Base-by-base conservation (phyloP, 2,888 invertebrate genomes). In the Ellobium chinense region DNA sequence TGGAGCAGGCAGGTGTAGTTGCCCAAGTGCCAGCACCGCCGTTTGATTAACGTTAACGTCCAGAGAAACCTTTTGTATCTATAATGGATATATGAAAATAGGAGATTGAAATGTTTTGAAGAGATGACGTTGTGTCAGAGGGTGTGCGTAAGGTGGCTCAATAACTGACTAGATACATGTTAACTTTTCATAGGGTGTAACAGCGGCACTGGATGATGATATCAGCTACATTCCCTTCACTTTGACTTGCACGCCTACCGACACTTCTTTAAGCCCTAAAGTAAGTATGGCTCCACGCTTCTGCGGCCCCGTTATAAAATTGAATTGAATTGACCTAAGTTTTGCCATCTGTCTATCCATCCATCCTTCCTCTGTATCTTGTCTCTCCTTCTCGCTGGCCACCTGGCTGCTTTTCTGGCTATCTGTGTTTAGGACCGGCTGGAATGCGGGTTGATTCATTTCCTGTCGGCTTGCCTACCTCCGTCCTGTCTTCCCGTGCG, bases 191-290 rank as follows among this genome's bases (percentile, higher is more conserved):
- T n/a, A 36, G 46, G 37, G 68, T 37, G 21, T 37, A n/a, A 21
- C 68, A 24, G 9, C 36, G 34, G 18, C 27, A 9, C 21, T 31
- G 9, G 65, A 65, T 24, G 65, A 65, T 12, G 29, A 65, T 7
- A 31, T 65, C 29, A 65, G 65, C 31, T 65, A 65, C 31, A 65
- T 65, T 31, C 31, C 65, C 27, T 65, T 65, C 21, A 65, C 65
- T 29, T 31, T 65, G 4, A 65, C 31, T 27, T 65, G 65, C 31
- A 65, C 65, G 9, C 65, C 65, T 31, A 31, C 9, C 7, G 27
- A 65, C 31, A 24, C 21, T 7, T 18, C 9, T 24, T 9, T n/a
- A 7, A 60, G 14, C n/a, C 14, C 7, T 7, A n/a, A 14, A n/a
- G 60, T 60, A 24, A 60, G 60, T 18, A 60, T 24, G 27, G 12